Conservation (phyloP, 2,113 vertebrate genomes). For the Coryphaenoides rupestris region DNA sequence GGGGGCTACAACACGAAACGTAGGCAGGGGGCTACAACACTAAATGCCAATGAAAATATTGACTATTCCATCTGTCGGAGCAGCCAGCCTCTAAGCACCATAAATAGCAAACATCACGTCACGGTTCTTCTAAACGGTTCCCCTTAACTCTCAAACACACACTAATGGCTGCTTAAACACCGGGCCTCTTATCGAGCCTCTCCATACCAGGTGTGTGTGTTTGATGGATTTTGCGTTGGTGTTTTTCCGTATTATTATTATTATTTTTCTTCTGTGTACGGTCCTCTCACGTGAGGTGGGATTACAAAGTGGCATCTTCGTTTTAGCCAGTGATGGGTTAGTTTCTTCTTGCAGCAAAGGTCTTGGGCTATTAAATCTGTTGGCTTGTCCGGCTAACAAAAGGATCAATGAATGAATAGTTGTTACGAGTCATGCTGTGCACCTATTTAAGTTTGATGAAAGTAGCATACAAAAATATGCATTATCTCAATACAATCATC, state of each 20-base stretch:
- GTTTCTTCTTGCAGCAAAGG: too few species aligned
- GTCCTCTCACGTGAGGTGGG: conserved; percentile 22
- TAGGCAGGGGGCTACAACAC: conserved; percentile 32
- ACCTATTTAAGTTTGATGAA: too few species aligned
- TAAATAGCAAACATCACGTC: conserved; percentile 67
- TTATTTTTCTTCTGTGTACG: conserved; percentile 10
- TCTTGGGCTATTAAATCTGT: too few species aligned
- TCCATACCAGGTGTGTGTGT: conserved; percentile 67
- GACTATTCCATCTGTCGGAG: conserved; percentile 70
- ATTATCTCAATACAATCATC: too few species aligned
- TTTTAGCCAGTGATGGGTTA: too few species aligned
- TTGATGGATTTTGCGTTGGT: conserved; percentile 25
- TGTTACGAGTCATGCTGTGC: too few species aligned
- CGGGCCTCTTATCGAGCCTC: conserved; percentile 55
- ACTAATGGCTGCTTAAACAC: conserved; percentile 64
- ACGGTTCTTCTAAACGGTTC: conserved; percentile 42
- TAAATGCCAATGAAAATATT: conserved; percentile 73
- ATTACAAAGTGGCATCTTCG: conserved; percentile 4
- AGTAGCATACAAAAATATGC: too few species aligned
- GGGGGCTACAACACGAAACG: conserved; percentile 7
- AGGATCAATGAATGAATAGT: too few species aligned
- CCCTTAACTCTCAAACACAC: conserved; percentile 54
- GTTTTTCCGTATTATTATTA: not conserved
- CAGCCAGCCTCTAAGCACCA: conserved; percentile 70
- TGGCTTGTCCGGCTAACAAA: too few species aligned